Conservation (phyloP, 2,888 invertebrate genomes). For the Ariolimax columbianus region DNA sequence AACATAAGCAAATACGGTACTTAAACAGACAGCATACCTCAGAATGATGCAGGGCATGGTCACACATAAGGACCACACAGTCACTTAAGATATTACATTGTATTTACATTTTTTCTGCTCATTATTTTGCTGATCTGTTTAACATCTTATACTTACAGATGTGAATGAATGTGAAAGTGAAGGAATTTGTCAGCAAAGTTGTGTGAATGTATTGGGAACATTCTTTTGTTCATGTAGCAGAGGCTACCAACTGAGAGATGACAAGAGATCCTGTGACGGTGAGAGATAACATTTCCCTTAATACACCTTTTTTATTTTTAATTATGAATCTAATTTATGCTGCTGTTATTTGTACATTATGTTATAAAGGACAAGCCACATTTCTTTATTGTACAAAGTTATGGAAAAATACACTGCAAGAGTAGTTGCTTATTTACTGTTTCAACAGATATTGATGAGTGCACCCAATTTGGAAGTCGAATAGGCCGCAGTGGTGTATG, state of each 20-base stretch:
- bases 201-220: slow-evolving; percentile 93
- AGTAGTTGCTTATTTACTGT: neutral
- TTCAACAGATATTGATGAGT: slow-evolving; percentile 89
- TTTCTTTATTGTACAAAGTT: neutral
- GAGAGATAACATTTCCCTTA: neutral
- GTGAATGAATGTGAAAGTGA: slow-evolving; percentile 85
- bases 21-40: too few species aligned
- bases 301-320: neutral
- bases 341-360: neutral
- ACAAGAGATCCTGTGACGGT: slow-evolving; percentile 83
- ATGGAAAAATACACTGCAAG: neutral
- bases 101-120: neutral
- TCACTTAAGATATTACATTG: too few species aligned
- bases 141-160: slow-evolving; percentile 48
- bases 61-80: too few species aligned
- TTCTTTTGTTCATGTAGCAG: slow-evolving; percentile 91
- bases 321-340: neutral
- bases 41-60: too few species aligned
- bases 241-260: slow-evolving; percentile 88
- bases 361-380: neutral
- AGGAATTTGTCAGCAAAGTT: slow-evolving; percentile 89
- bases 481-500: slow-evolving; percentile 80
- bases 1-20: too few species aligned
- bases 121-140: neutral
- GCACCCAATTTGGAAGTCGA: slow-evolving; percentile 80